Conservation (phyloP, 2,113 vertebrate genomes). For the Coturnix japonica region DNA sequence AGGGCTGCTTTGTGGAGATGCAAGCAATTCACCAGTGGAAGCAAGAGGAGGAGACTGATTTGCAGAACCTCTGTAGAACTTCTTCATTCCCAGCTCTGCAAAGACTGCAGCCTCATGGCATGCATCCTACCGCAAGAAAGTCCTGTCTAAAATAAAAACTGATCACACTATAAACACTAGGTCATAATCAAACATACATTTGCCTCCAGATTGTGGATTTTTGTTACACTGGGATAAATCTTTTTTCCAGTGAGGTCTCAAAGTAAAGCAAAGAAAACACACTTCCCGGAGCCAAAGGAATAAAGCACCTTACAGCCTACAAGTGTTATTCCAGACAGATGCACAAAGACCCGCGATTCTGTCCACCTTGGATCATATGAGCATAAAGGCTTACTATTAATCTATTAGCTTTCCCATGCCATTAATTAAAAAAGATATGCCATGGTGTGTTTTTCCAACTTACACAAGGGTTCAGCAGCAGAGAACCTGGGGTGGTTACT, state of each 20-base stretch:
- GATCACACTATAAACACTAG: neutral
- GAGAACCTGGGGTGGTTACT: neutral
- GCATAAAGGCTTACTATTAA: neutral
- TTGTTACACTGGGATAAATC: neutral
- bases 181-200: neutral
- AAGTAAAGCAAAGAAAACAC: neutral
- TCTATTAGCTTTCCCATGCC: neutral
- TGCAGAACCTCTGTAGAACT: conserved; percentile 15
- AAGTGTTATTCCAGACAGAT: neutral
- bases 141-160: neutral
- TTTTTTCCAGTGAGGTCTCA: neutral
- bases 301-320: neutral
- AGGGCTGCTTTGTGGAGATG: conserved; percentile 35
- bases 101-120: neutral
- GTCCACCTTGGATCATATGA: neutral
- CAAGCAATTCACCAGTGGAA: conserved; percentile 24
- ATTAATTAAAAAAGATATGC: no score
- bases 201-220: conserved; percentile 11
- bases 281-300: neutral
- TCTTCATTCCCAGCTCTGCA: neutral
- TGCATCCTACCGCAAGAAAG: conserved; percentile 23
- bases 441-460: neutral
- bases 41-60: neutral
- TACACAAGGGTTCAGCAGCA: neutral
- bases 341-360: neutral